Percentiles rank a stretch among this genome's conserved stretches.
Evolutionary conservation across 2,113 vertebrate species (phyloP).

Genomic region (western clawed frog (Xenopus tropicalis)): UCB_Xtro_10.0 CM004450.2:53550501-53551000

Average conservation of each 20-base stretch:
- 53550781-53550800: constrained; percentile 49
- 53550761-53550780: constrained; percentile 41
- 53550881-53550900: too few species aligned
- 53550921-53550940: too few species aligned
- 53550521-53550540: background rate
- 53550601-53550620: constrained; percentile 36
- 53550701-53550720: constrained; percentile 46
- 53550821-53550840: constrained; percentile 41
- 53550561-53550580: constrained; percentile 11
- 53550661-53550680: constrained; percentile 52
- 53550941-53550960: too few species aligned
- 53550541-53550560: background rate
- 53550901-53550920: too few species aligned
- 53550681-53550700: constrained; percentile 51
- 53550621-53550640: constrained; percentile 48
- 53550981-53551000: too few species aligned
- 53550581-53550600: constrained; percentile 44
- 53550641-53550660: constrained; percentile 48
- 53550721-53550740: constrained; percentile 51
- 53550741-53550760: constrained; percentile 51
- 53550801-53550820: constrained; percentile 43
- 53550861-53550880: too few species aligned
- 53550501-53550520: background rate
- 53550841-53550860: constrained; percentile 20
- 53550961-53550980: too few species aligned